phyloP scores from a whole-genome alignment of 1,140 invertebrate genomes.

The Aradophagus sp. region DNA sequence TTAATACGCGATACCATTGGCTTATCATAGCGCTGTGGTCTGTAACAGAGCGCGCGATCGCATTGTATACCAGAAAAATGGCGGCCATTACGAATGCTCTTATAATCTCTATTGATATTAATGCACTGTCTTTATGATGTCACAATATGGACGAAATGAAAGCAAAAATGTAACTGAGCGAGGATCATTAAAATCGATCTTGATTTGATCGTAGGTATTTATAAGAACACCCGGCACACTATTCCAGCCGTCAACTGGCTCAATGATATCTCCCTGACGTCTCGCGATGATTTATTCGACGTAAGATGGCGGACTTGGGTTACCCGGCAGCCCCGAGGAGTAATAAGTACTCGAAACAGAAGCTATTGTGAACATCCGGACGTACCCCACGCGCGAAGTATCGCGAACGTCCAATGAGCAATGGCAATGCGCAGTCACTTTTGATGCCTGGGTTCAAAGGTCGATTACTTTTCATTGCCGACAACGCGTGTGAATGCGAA shows the following conservation, averaged over 20 bases:
- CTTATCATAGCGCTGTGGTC: constrained; percentile 59
- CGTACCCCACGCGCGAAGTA: constrained; percentile 68
- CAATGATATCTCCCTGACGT: constrained; percentile 73
- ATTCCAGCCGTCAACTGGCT: constrained; percentile 67
- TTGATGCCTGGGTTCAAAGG: constrained; percentile 52
- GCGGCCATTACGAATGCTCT: constrained; percentile 10
- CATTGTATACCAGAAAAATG: constrained; percentile 25
- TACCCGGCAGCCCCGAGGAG: constrained; percentile 62
- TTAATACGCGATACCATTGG: constrained; percentile 71
- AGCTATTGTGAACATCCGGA: constrained; percentile 73
- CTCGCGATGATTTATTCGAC: constrained; percentile 74
- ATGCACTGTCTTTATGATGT: constrained; percentile 21
- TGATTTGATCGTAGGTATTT: constrained; percentile 46
- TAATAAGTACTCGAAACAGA: constrained; percentile 73
- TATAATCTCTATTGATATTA: constrained; percentile 30
- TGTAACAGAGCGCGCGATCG: constrained; percentile 57
- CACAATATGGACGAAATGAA: constrained; percentile 12
- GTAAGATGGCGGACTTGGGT: constrained; percentile 73
- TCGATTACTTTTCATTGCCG: constrained; percentile 56
- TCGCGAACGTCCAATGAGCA: constrained; percentile 56
- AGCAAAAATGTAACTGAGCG: constrained; percentile 23
- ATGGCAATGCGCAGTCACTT: constrained; percentile 48
- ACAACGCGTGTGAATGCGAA: constrained; percentile 50
- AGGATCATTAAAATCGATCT: constrained; percentile 43
- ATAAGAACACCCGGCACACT: constrained; percentile 51